Evolutionary conservation across 2,888 invertebrate genomes (phyloP), one percentile per base, ranked within the genome.

Genomic region (Hydraecia micacea): DNA sequence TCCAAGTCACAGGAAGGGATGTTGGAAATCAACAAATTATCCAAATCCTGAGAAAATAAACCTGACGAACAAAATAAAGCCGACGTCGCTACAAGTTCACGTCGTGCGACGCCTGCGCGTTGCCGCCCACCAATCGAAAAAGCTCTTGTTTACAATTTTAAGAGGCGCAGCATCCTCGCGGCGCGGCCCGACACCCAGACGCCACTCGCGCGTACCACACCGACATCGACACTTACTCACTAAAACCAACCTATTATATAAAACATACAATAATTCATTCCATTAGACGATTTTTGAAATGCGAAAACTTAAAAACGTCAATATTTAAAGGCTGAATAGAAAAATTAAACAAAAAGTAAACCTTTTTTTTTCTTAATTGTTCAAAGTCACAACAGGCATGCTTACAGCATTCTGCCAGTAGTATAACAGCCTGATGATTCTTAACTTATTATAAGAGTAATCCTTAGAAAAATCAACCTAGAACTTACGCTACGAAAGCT

Each of bases 121-220:
- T 88, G 91, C 92, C 91, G 93, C 93, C 93, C 91, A 91, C 95
- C 95, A 95, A 95, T 95, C 94, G 95, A 95, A 95, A 95, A 94
- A 94, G 95, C 95, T 94, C 94, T 94, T 96, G 96, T 96, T 96
- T 96, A 96, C 96, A 96, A 94, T 93, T 93, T 94, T 91, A 92
- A 93, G 93, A 93, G 92, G 90, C 94, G 94, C 95, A 95, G 94
- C 95, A 92, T 95, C 95, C 93, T 91, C 89, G 88, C 88, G 89
- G 90, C 88, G 88, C 91, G 87, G 88, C 86, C 85, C 93, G 93
- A 91, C 90, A 90, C 90, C 89, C 91, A 90, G 92, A 89, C 92
- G 92, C 92, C 91, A 90, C 88, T 87, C 68, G 85, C 85, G 80
- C 83, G 80, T 75, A 75, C 79, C 88, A 84, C 84, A 81, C 74